phyloP scores from a whole-genome alignment of 2,888 invertebrate species.

The Epinotia bilunana region DNA sequence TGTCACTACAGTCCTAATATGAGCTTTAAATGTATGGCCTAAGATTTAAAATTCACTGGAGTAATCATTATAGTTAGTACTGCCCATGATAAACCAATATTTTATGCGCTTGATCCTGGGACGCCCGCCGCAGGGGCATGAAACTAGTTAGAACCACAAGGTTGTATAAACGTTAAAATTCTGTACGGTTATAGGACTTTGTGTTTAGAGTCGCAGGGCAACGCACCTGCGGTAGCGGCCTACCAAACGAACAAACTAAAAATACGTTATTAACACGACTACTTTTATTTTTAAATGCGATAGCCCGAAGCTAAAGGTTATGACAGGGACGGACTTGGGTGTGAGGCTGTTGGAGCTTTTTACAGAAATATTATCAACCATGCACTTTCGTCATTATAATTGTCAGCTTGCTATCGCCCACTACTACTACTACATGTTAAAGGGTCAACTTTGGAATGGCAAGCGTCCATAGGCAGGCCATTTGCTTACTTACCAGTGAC shows the following conservation, averaged over 20 bases:
- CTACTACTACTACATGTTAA: too few species aligned
- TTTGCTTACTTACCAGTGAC: too few species aligned
- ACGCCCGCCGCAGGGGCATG: constrained; percentile 18
- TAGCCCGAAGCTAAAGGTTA: constrained; percentile 83
- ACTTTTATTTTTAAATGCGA: constrained; percentile 82
- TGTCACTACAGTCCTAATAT: neutral
- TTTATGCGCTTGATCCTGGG: constrained; percentile 41
- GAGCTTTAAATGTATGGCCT: constrained; percentile 2
- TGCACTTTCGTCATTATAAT: too few species aligned
- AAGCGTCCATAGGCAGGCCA: too few species aligned
- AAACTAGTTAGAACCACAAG: neutral
- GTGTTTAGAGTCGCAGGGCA: constrained; percentile 42
- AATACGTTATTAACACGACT: constrained; percentile 79
- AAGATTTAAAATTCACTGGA: constrained; percentile 1
- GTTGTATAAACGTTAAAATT: neutral
- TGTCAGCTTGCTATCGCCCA: too few species aligned
- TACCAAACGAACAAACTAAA: constrained; percentile 68
- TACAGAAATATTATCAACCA: too few species aligned
- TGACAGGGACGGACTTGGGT: constrained; percentile 64
- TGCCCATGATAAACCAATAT: constrained; percentile 42
- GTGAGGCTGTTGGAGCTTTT: neutral
- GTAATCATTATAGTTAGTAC: constrained; percentile 10
- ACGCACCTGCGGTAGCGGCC: constrained; percentile 67
- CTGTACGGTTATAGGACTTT: neutral
- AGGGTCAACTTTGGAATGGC: too few species aligned